Evolutionary conservation across 1,140 invertebrate species (phyloP), one percentile per base, ranked within the genome.

Genomic region (Zaprionus kolodkinae): DNA sequence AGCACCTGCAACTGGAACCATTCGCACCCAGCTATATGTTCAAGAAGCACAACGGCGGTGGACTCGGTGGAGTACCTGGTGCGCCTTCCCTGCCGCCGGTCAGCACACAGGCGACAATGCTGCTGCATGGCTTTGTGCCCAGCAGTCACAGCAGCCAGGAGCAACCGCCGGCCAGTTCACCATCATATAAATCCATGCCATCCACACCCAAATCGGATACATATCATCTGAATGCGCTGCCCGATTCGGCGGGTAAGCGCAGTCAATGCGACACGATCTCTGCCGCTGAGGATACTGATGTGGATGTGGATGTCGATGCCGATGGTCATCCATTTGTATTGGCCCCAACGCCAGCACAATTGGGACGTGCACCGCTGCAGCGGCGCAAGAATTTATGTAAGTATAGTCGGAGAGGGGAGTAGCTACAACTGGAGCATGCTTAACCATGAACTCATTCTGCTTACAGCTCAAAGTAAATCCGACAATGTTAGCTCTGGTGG

Each of bases 271-370:
- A 54, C 27, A 43, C 64, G 43, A 60, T 25, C 30, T 27, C 62
- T 10, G 67, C 30, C 33, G 62, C 43, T 4, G 64, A 69, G 4
- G 68, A 64, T 55, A 76, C 60, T n/a, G 79, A 82, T 36, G 79
- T 50, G 78, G 62, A 93, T 86, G 82, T 92, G 60, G 94, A 94
- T 65, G 93, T 93, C 74, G 90, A 93, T 65, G 93, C 93, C 10
- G 94, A 90, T 78, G 93, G 93, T 40, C 93, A 93, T 79, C 93
- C 94, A 61, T 98, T 98, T 93, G 96, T 97, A 71, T 93, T 99
- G 54, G 97, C 97, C 13, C 98, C 98, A 1, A 99, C 98, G 3
- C 98, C 98, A 3, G 98, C 97, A 7, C 97, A 98, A 92, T 94
- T 98, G 71, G 97, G 97, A 54, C 95, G 96, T 81, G 97, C 97